Base-by-base conservation (phyloP, 2,888 invertebrate genomes). In the Exocentrus adspersus region DNA sequence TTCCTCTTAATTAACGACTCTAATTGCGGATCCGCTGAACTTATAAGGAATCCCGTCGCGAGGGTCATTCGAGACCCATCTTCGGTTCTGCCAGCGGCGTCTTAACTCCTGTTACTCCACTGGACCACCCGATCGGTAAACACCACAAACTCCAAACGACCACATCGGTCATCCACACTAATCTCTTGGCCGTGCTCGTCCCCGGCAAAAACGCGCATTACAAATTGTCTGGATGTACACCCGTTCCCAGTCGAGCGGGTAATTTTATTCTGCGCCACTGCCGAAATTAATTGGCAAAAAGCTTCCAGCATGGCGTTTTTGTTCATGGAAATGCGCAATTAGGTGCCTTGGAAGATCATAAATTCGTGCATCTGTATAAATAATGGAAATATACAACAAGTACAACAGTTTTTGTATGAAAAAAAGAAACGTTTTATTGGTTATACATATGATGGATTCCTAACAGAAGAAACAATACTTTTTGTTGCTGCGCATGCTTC, bases 1-100 rank as follows among this genome's bases (percentile, higher is more conserved):
- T 71, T 69, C 67, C 70, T 58, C 68, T 64, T 72, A 73, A 73
- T 73, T 73, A 73, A 73, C 62, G 72, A 62, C 70, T 64, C 67
- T 72, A 72, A 72, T 73, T 70, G 67, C 59, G 28, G 60, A 57
- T 46, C 45, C 52, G 52, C 48, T 53, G 63, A 63, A 70, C 68
- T 51, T 70, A 65, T 70, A 70, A 57, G 68, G 66, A 59, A 66
- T 67, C 57, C 46, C 58, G 64, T 68, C 65, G 28, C 45, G 60
- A 28, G 58, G 60, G 43, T 32, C 57, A 46, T 46, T 43, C 46
- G 28, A 58, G 41, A 46, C 53, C 62, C 62, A 64, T 64, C 60
- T 60, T 60, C 53, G 62, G 60, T 24, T 24, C 43, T 51, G 58
- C 30, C 65, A 65, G 58, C 51, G 61, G 65, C 50, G 58, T 65